Percentiles rank a stretch among this genome's conserved stretches.
These are phyloP conservation scores for Lycaon pictus DNA, from an alignment of 2,113 vertebrate genomes.

Conservation along the genomic window DNA sequence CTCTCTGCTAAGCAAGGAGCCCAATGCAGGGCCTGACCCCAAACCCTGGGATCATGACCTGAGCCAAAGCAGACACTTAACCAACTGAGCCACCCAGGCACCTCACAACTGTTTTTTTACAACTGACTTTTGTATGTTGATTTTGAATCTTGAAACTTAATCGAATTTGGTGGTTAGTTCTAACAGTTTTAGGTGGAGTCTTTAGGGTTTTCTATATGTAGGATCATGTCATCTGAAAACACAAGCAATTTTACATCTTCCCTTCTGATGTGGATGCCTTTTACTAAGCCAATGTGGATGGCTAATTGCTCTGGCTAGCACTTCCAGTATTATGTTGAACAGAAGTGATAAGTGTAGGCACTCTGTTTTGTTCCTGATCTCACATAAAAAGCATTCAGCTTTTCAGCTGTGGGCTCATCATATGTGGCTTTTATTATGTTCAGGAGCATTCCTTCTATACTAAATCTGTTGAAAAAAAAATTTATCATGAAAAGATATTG, in stretches of 20 bases:
- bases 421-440: background rate
- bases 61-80: no score
- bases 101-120: background rate
- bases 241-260: background rate
- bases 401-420: background rate
- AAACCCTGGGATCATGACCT: no score
- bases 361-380: background rate
- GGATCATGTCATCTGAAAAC: background rate
- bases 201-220: background rate
- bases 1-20: no score
- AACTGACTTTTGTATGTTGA: background rate
- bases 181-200: background rate
- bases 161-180: background rate
- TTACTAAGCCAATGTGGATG: background rate
- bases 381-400: background rate
- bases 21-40: no score
- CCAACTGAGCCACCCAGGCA: no score
- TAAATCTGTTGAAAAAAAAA: background rate
- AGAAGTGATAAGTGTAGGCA: background rate
- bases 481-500: background rate
- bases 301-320: background rate
- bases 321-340: background rate
- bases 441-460: background rate
- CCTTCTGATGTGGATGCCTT: background rate
- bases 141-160: background rate